Percentiles rank a stretch among this genome's conserved stretches.
These are phyloP conservation scores for Elmis aenea DNA, from an alignment of 2,888 invertebrate species.

Conservation along the genomic window DNA sequence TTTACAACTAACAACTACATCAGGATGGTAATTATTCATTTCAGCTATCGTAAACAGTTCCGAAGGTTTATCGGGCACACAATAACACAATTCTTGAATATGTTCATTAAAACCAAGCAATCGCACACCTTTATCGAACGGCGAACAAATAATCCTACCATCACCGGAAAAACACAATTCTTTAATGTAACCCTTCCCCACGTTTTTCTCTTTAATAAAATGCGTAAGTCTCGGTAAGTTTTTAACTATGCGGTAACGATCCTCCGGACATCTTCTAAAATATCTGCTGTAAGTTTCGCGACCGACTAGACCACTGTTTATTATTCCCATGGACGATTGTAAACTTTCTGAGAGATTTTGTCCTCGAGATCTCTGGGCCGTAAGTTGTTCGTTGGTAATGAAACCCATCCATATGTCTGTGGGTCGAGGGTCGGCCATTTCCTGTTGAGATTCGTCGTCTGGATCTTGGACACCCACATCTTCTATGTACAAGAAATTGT, in stretches of 20 bases:
- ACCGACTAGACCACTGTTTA: conserved; percentile 42
- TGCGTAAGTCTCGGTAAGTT: conserved; percentile 77
- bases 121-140: conserved; percentile 82
- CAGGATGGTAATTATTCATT: conserved; percentile 68
- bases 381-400: conserved; percentile 37
- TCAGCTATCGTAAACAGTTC: conserved; percentile 63
- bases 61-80: conserved; percentile 51
- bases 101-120: conserved; percentile 72
- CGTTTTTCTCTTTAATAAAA: conserved; percentile 80
- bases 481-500: conserved; percentile 17
- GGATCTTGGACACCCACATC: background rate
- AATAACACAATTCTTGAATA: conserved; percentile 73
- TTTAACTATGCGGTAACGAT: conserved; percentile 53
- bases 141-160: conserved; percentile 85
- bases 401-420: conserved; percentile 46
- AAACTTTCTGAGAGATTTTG: conserved; percentile 22
- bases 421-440: conserved; percentile 19
- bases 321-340: conserved; percentile 37
- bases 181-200: conserved; percentile 88
- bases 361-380: conserved; percentile 26
- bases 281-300: conserved; percentile 33
- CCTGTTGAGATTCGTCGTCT: conserved; percentile 2
- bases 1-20: conserved; percentile 83
- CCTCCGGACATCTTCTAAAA: conserved; percentile 35
- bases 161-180: conserved; percentile 88